Evolutionary conservation across 2,888 invertebrate genomes (phyloP).

Genomic region (Morpho helenor): DNA sequence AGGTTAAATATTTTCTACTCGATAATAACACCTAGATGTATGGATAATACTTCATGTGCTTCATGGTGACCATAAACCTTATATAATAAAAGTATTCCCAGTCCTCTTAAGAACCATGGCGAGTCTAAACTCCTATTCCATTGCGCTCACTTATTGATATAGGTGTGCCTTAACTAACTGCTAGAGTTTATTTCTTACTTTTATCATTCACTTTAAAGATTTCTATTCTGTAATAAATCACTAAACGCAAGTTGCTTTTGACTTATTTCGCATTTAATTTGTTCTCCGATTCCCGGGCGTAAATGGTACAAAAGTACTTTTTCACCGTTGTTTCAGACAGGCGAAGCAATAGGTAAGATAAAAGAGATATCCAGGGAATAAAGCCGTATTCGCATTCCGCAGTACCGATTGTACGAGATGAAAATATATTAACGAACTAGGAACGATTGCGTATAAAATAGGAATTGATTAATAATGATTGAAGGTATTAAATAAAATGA

Average conservation of each 20-base stretch:
- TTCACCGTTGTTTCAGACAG: conserved; percentile 16
- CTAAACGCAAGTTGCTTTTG: conserved; percentile 19
- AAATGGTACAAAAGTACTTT: conserved; percentile 11
- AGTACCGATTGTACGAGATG: conserved; percentile 2
- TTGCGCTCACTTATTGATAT: no score
- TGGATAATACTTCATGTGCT: no score
- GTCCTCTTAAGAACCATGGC: no score
- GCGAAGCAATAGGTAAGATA: conserved; percentile 9
- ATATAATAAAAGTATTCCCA: no score
- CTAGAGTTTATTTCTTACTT: no score
- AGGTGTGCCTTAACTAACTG: no score
- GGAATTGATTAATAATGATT: not conserved
- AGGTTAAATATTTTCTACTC: no score
- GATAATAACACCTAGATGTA: no score
- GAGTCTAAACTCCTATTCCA: no score
- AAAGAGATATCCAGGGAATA: conserved; percentile 13
- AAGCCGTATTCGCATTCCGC: conserved; percentile 1
- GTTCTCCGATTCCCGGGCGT: conserved; percentile 16
- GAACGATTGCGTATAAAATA: not conserved
- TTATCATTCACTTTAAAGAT: conserved; percentile 1
- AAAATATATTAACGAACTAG: conserved; percentile 12
- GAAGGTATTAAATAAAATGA: no score
- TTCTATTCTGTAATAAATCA: conserved; percentile 21
- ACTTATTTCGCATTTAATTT: conserved; percentile 23
- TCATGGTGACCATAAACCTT: no score